These are phyloP conservation scores for Dyspetes luteomarginatus DNA, from an alignment of 2,888 invertebrate genomes.

Conservation along the genomic window DNA sequence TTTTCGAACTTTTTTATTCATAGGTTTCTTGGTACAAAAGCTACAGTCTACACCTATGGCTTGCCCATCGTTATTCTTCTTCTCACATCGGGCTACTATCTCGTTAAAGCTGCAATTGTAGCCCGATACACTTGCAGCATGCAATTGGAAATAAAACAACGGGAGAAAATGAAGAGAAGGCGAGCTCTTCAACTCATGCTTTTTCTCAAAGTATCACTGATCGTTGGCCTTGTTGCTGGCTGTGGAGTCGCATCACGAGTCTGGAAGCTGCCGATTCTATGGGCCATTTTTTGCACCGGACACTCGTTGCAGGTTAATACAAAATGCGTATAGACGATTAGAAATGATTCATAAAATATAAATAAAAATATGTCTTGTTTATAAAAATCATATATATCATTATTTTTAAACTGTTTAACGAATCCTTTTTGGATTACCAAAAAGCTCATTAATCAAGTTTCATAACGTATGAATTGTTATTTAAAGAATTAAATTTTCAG, in stretches of 20 bases:
- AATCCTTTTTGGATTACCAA: too few species aligned
- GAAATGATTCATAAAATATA: too few species aligned
- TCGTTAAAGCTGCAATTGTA: constrained; percentile 85
- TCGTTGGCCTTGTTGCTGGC: constrained; percentile 84
- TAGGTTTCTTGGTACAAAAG: constrained; percentile 85
- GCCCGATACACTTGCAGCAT: constrained; percentile 86
- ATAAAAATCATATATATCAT: too few species aligned
- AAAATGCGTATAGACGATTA: too few species aligned
- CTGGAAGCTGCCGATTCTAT: constrained; percentile 80
- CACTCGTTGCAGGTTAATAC: constrained; percentile 80
- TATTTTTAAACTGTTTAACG: too few species aligned
- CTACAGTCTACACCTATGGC: constrained; percentile 84
- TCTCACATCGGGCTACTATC: constrained; percentile 83
- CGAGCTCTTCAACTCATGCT: constrained; percentile 86
- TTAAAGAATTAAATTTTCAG: too few species aligned
- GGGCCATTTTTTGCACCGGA: constrained; percentile 81
- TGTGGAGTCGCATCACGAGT: constrained; percentile 81
- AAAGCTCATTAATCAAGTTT: too few species aligned
- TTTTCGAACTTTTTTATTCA: constrained; percentile 28
- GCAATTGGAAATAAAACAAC: constrained; percentile 86
- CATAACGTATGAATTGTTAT: too few species aligned
- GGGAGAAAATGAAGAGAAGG: constrained; percentile 86
- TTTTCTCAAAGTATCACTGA: constrained; percentile 85
- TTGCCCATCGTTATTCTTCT: constrained; percentile 84
- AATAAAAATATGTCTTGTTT: too few species aligned